These are phyloP conservation scores for Hydrozoanthus tunicans DNA, from an alignment of 64 coral and sea anemone genomes.

Conservation along the genomic window DNA sequence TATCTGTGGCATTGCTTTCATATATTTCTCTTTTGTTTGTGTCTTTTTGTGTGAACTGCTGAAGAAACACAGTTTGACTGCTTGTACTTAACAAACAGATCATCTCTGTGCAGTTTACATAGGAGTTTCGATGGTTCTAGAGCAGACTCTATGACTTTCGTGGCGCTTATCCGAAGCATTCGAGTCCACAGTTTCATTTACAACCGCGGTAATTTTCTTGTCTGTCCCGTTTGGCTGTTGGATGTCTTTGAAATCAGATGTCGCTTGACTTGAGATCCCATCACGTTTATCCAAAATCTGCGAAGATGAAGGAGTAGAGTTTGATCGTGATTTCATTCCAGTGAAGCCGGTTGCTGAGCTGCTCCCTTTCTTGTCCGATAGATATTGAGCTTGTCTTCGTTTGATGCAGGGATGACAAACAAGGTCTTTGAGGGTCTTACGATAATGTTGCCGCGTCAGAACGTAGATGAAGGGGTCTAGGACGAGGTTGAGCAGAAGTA, in stretches of 20 bases:
- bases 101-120: no score
- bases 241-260: not conserved
- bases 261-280: conserved; percentile 7
- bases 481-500: conserved; percentile 48
- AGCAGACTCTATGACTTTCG: conserved; percentile 4
- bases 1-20: no score
- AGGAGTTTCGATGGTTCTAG: not conserved
- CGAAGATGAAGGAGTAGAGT: not conserved
- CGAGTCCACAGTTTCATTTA: not conserved
- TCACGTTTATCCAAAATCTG: conserved; percentile 13
- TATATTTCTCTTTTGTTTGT: no score
- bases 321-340: conserved; percentile 24
- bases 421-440: conserved; percentile 25
- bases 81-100: no score
- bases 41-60: no score
- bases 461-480: conserved; percentile 56
- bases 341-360: conserved; percentile 28
- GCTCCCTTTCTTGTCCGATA: conserved; percentile 42
- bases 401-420: conserved; percentile 25
- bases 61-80: no score
- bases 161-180: not conserved
- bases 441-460: conserved; percentile 48
- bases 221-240: not conserved
- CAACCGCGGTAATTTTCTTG: not conserved
- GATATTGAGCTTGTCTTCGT: not conserved